Percentiles rank a stretch among this genome's conserved stretches.
phyloP scores from a whole-genome alignment of 2,888 invertebrate species.

The Psylliodes chrysocephalus region DNA sequence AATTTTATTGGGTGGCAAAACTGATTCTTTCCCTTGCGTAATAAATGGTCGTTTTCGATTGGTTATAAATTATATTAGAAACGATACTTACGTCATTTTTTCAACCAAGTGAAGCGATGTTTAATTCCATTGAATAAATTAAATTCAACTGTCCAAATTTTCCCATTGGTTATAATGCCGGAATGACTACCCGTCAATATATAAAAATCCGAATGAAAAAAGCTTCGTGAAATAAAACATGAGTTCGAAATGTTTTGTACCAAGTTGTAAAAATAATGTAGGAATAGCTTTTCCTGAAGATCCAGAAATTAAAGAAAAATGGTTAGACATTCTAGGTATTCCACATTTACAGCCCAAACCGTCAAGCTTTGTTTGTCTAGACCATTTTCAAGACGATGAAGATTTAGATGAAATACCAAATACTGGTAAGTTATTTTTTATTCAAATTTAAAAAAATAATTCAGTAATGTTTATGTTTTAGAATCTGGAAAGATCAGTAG shows the following conservation, averaged over 20 bases:
- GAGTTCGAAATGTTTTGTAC: conserved; percentile 55
- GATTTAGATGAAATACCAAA: conserved; percentile 15
- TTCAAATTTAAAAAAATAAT: neutral
- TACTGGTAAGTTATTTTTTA: conserved; percentile 12
- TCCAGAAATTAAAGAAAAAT: conserved; percentile 48
- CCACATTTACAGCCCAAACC: conserved; percentile 39
- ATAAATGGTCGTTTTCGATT: no score
- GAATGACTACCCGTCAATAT: conserved; percentile 42
- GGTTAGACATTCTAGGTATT: conserved; percentile 53
- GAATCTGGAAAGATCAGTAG: conserved; percentile 15
- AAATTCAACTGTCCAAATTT: conserved; percentile 2
- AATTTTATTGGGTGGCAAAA: no score
- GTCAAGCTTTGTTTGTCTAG: conserved; percentile 55
- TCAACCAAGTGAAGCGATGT: no score
- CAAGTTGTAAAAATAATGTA: conserved; percentile 54
- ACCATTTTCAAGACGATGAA: conserved; percentile 53
- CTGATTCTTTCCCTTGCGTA: no score
- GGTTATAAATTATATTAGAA: no score
- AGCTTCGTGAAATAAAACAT: conserved; percentile 27
- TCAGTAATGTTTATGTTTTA: neutral
- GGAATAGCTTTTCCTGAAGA: conserved; percentile 57
- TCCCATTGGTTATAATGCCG: conserved; percentile 46
- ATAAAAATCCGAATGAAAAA: conserved; percentile 39
- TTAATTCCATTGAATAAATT: conserved; percentile 1
- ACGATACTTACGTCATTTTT: no score